phyloP scores from a whole-genome alignment of 2,113 vertebrate genomes.

The Indri indri region DNA sequence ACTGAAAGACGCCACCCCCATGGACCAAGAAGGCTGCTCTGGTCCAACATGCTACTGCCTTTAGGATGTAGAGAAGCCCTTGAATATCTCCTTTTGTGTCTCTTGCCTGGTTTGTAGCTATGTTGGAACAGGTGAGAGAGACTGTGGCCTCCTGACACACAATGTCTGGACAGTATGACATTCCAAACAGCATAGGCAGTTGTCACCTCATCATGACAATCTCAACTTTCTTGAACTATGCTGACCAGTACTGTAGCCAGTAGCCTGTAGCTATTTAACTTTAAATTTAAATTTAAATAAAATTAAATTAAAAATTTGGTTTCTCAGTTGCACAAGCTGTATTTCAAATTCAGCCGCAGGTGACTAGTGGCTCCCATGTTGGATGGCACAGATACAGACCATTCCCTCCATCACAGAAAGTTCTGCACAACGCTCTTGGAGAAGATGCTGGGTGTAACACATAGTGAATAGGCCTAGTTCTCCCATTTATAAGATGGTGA shows the following conservation, averaged over 20 bases:
- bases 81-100: not conserved
- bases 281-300: not conserved
- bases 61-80: accelerated
- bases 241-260: accelerated
- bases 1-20: accelerated
- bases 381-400: too few species aligned
- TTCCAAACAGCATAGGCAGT: not conserved
- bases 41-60: not conserved
- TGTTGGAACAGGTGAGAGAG: not conserved
- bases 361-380: not conserved
- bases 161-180: not conserved
- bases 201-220: not conserved
- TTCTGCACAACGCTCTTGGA: not conserved
- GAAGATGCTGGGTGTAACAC: not conserved
- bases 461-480: not conserved
- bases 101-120: not conserved
- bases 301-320: not conserved
- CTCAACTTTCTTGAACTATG: not conserved
- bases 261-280: not conserved
- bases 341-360: not conserved
- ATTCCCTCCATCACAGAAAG: accelerated
- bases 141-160: not conserved
- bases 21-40: too few species aligned
- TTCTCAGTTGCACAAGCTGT: not conserved
- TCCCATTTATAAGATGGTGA: not conserved